phyloP scores from a whole-genome alignment of 1,140 invertebrate genomes.

The Goniozus legneri region DNA sequence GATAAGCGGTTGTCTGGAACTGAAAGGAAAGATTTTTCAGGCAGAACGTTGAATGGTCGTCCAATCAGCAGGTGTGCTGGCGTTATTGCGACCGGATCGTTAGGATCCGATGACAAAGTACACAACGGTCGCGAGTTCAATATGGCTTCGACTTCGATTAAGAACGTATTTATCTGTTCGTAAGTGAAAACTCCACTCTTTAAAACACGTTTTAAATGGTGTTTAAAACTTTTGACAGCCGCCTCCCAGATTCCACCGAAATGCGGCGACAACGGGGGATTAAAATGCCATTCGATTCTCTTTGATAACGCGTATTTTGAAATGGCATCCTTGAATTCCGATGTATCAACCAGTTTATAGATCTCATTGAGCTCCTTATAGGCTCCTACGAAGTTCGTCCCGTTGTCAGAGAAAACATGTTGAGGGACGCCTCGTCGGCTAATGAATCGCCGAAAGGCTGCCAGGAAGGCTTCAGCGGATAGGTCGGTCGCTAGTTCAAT shows the following conservation, averaged over 20 bases:
- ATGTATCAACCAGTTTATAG: not conserved
- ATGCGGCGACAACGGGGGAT: not conserved
- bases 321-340: not conserved
- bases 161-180: not conserved
- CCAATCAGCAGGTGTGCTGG: constrained; percentile 10
- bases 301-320: not conserved
- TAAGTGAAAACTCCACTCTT: not conserved
- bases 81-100: constrained; percentile 5
- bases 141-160: not conserved
- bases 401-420: constrained; percentile 28
- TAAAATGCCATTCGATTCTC: not conserved
- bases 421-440: constrained; percentile 29
- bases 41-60: constrained; percentile 2
- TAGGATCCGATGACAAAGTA: not conserved
- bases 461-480: constrained; percentile 30
- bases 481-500: constrained; percentile 36
- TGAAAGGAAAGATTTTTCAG: constrained; percentile 5
- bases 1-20: constrained; percentile 10
- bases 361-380: constrained; percentile 19
- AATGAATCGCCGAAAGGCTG: constrained; percentile 35
- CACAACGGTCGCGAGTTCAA: not conserved
- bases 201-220: not conserved
- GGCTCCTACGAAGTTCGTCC: constrained; percentile 38
- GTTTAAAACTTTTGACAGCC: not conserved
- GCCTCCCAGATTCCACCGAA: not conserved